Evolutionary conservation across 2,888 invertebrate species (phyloP).

Genomic region (Caenorhabditis imperialis): DNA sequence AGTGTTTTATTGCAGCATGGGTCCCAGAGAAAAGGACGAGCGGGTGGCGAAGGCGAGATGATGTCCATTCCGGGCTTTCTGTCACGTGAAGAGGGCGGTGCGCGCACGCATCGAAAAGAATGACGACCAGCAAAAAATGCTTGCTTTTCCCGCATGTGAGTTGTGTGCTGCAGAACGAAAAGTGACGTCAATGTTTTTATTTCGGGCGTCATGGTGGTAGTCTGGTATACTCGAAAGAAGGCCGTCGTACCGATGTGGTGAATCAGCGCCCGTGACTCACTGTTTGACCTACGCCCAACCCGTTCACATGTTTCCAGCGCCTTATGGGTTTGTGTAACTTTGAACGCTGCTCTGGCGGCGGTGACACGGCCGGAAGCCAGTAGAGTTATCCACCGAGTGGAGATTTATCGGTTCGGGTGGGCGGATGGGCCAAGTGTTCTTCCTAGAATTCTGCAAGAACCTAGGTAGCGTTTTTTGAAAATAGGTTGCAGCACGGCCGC

Average conservation of each 20-base stretch:
- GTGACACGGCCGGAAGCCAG: slow-evolving; percentile 9
- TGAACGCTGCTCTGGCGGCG: slow-evolving; percentile 8
- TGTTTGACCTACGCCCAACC: slow-evolving; percentile 51
- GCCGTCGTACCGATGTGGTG: slow-evolving; percentile 21
- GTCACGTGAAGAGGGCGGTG: slow-evolving; percentile 45
- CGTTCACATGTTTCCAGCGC: slow-evolving; percentile 30
- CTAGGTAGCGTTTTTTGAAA: slow-evolving; percentile 11
- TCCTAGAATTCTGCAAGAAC: slow-evolving; percentile 29
- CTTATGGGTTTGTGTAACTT: slow-evolving; percentile 7
- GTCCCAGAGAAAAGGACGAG: background rate
- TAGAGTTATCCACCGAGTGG: background rate
- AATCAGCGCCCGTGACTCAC: slow-evolving; percentile 43
- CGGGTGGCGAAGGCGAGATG: slow-evolving; percentile 20
- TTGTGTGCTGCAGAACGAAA: slow-evolving; percentile 27
- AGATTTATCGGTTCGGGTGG: slow-evolving; percentile 48
- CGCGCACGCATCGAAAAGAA: slow-evolving; percentile 17
- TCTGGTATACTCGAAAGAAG: slow-evolving; percentile 5
- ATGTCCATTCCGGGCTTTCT: slow-evolving; percentile 38
- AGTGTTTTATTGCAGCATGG: slow-evolving; percentile 35
- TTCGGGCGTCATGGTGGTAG: slow-evolving; percentile 42
- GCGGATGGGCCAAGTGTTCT: slow-evolving; percentile 39
- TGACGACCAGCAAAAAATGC: slow-evolving; percentile 42
- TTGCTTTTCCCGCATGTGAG: slow-evolving; percentile 16
- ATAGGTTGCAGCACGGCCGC: slow-evolving; percentile 9
- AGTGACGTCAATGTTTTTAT: slow-evolving; percentile 51